Evolutionary conservation across 2,888 invertebrate species (phyloP), one percentile per base, ranked within the genome.

Genomic region (Philonicus albiceps): DNA sequence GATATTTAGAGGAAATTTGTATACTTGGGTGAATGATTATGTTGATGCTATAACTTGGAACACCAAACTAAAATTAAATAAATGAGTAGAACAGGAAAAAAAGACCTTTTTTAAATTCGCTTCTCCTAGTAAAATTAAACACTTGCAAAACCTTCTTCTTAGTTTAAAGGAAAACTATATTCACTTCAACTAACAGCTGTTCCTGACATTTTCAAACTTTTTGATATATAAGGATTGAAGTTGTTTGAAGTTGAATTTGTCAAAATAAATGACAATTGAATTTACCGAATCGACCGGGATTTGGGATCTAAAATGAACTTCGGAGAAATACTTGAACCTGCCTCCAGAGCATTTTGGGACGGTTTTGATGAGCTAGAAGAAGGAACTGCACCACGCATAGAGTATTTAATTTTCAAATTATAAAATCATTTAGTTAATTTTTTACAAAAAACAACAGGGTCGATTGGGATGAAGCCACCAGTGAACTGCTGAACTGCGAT

Each of bases 281-380:
- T 55, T 55, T 55, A 22, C 55, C 19, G 19, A 55, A 22, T 8
- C 22, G 64, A 22, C n/a, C 5, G n/a, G n/a, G 1, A 19, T 49
- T 4, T 19, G 19, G 2, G 0, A 64, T 22, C 88, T 27, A 40
- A 84, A 11, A 89, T 90, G 88, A 90, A 91, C 81, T 92, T 92
- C 89, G 92, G 92, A 7, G 92, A 92, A 89, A 87, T 92, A 34
- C 90, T 91, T 64, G 91, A 92, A 73, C 92, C 92, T 0, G 90
- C 91, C 0, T 92, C 92, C 2, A 90, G 92, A n/a, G 92, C 92
- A 0, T 92, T 92, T 86, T 92, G 92, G 92, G 92, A 92, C 88
- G 92, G 91, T 55, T 91, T 91, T 37, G 92, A 92, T 22, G 92
- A 92, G 74, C 86, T 87, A 34, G 85, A 86, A 22, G 87, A 87